Base-by-base conservation (phyloP, 1,140 invertebrate genomes). In the Penaeus indicus region DNA sequence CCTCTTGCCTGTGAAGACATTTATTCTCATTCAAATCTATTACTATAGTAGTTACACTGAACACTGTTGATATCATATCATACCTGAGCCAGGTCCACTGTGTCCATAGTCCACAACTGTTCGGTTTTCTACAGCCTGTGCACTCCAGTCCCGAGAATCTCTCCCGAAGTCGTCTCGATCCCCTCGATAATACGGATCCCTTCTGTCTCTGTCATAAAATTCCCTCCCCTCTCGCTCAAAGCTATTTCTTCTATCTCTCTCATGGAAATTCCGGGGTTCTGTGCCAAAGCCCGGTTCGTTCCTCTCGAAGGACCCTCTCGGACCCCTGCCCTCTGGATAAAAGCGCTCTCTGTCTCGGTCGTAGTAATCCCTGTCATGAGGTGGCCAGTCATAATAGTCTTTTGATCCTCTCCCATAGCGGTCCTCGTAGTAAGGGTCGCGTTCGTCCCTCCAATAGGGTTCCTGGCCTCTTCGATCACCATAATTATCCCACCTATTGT, bases 41-140 rank as follows among this genome's bases (percentile, higher is more conserved):
- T 42, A 3, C 38, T 42, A 42, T 4, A 7, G 4, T 42, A 42
- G 38, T 42, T 42, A 8, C 38, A 42, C 38, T 42, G 7, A 42
- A 7, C 38, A 42, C 38, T 42, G 4, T 42, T 42, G 38, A 42
- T 42, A 42, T 54, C 54, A 54, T 54, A 54, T 54, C 54, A 54
- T 16, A 80, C 78, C 78, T 61, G 78, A 11, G 25, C 22, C 25
- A 80, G n/a, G n/a, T 80, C 78, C 78, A 80, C 84, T 72, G 38
- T 85, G 84, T 22, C 42, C 84, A 67, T 85, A 85, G 54, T 85
- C 84, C 60, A 85, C 84, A 72, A 85, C 69, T 13, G 84, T 72
- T 21, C 67, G 72, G 25, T 85, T 42, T 25, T 85, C 84, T 10
- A n/a, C 62, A 54, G 60, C 22, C 19, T 67, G 47, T 13, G 22